A percentile compares a stretch with the other conserved stretches of the same genome.
Conservation (phyloP, 2,113 vertebrate species). For the Sturnira hondurensis region DNA sequence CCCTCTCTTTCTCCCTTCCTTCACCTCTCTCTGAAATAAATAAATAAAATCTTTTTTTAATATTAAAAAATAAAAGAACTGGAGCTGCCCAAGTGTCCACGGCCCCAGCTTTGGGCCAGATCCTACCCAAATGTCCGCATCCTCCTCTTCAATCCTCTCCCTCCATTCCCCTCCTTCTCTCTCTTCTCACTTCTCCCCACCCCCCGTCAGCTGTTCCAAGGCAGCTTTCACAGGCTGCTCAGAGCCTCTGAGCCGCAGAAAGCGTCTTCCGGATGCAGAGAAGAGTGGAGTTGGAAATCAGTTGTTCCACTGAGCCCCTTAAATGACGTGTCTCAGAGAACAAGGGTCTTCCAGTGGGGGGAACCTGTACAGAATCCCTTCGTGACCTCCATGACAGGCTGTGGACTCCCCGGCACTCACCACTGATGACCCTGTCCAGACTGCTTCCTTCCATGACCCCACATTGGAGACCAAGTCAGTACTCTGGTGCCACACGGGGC, state of each 20-base stretch:
- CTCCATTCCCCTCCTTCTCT: neutral
- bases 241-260: neutral
- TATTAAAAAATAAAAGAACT: neutral
- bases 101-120: neutral
- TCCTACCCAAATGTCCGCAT: neutral
- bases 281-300: neutral
- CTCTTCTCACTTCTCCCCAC: neutral
- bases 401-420: neutral
- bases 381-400: accelerated
- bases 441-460: neutral
- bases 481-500: neutral
- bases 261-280: accelerated
- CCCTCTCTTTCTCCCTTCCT: no score
- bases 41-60: no score
- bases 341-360: neutral
- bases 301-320: neutral
- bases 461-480: neutral
- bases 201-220: neutral
- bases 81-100: neutral
- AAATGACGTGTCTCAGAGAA: neutral
- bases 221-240: neutral
- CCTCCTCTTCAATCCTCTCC: accelerated
- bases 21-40: no score
- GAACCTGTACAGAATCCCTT: neutral
- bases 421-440: neutral